These are phyloP conservation scores for Rostratula benghalensis DNA, from an alignment of 2,113 vertebrate genomes.

Conservation along the genomic window DNA sequence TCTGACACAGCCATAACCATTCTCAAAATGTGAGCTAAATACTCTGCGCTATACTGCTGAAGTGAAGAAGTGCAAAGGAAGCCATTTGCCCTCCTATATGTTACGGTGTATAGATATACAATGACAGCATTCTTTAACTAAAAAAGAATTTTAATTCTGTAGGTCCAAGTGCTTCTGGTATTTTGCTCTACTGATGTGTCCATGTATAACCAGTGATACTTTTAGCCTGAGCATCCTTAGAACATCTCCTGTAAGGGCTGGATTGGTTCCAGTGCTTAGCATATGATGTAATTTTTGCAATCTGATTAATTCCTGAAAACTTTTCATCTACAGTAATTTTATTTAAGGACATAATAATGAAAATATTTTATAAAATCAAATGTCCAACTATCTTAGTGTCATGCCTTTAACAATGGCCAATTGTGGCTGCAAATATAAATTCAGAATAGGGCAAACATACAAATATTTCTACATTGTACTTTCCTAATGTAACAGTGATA, in stretches of 20 bases:
- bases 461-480: background rate
- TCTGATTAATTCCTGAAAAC: background rate
- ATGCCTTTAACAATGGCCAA: background rate
- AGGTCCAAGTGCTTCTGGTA: background rate
- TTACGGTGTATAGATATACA: background rate
- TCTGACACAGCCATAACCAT: background rate
- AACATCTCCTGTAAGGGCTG: background rate
- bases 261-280: background rate
- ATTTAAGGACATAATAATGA: background rate
- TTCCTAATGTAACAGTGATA: background rate
- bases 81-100: background rate
- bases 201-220: background rate
- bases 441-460: background rate
- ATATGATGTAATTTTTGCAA: background rate
- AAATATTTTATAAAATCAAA: background rate
- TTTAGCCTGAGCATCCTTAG: background rate
- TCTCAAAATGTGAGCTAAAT: background rate
- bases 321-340: background rate
- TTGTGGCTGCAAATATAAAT: background rate
- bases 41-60: background rate
- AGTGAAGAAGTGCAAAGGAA: background rate
- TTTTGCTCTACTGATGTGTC: background rate
- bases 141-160: background rate
- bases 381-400: background rate
- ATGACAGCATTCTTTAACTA: background rate